phyloP scores from a whole-genome alignment of 2,888 invertebrate species.

The Arge pagana region DNA sequence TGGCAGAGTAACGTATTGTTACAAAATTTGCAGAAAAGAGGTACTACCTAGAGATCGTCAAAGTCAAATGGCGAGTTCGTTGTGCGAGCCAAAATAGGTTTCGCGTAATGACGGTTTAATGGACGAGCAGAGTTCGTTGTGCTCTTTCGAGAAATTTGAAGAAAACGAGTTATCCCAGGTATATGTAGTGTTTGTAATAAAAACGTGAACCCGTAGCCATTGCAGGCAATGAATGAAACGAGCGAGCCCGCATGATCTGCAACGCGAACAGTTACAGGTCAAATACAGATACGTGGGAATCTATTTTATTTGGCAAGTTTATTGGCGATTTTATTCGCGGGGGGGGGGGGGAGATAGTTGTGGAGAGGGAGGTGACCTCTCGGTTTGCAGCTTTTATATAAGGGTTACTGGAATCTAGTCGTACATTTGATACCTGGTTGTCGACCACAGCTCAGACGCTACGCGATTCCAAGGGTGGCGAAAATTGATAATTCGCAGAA shows the following conservation, averaged over 20 bases:
- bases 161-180: too few relatives aligned
- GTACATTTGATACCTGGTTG: conserved; percentile 9
- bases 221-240: conserved; percentile 5
- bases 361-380: too few relatives aligned
- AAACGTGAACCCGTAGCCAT: conserved; percentile 3
- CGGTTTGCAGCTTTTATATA: conserved; percentile 18
- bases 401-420: conserved; percentile 14
- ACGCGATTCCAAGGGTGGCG: too few relatives aligned
- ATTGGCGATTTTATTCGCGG: conserved; percentile 22
- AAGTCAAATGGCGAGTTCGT: too few relatives aligned
- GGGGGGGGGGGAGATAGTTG: conserved; percentile 7
- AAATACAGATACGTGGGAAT: conserved; percentile 26
- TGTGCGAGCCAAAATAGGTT: too few relatives aligned
- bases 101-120: too few relatives aligned
- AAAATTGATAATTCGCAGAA: conserved; percentile 2
- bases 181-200: conserved; percentile 10
- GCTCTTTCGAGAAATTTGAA: too few relatives aligned
- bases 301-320: conserved; percentile 22
- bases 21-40: too few relatives aligned
- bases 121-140: too few relatives aligned
- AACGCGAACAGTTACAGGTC: conserved; percentile 20
- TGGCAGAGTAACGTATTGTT: too few relatives aligned
- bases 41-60: too few relatives aligned
- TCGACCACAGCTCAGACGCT: too few relatives aligned
- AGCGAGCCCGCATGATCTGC: conserved; percentile 25